Base-by-base conservation (phyloP, 1,140 invertebrate genomes). In the Trachymyrmex cornetzi region DNA sequence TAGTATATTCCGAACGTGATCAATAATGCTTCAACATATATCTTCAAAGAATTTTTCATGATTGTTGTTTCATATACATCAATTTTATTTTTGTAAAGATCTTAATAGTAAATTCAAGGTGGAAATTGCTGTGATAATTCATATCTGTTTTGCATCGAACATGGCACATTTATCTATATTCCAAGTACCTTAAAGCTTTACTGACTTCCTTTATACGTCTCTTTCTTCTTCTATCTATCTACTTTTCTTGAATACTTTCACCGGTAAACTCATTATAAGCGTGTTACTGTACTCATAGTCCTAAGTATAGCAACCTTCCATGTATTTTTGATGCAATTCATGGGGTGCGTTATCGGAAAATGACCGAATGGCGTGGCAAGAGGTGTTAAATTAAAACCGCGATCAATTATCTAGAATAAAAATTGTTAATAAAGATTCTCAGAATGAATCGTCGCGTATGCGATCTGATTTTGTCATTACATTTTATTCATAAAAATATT, bases 291-390 rank as follows among this genome's bases (percentile, higher is more conserved):
- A 71, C 19, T 75, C 74, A 30, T 22, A 34, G 55, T 77, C 44
- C 85, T 79, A 84, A 80, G 67, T 88, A 82, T 89, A 90, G 80
- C 30, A 53, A 38, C 3, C 50, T 81, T 44, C n/a, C 3, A 53
- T 86, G 67, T 77, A 89, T 91, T 87, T 88, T 82, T 59, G 66
- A 38, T 57, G 77, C 59, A 69, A 71, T 89, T 90, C 84, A 79
- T 79, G 48, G 34, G 57, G 44, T 50, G 44, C 64, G 59, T 87
- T 87, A 64, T 89, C 22, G 38, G 81, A 50, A 71, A 88, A 81
- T 22, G 64, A 24, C 74, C 64, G 48, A 82, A 72, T 80, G 48
- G 55, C 30, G 16, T 69, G 63, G 24, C 30, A 38, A 38, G 44
- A 50, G 14, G 16, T 71, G 57, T 69, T 88, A 85, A 79, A 88